Base-by-base conservation (phyloP, 2,888 invertebrate genomes). In the Synergus itoensis region DNA sequence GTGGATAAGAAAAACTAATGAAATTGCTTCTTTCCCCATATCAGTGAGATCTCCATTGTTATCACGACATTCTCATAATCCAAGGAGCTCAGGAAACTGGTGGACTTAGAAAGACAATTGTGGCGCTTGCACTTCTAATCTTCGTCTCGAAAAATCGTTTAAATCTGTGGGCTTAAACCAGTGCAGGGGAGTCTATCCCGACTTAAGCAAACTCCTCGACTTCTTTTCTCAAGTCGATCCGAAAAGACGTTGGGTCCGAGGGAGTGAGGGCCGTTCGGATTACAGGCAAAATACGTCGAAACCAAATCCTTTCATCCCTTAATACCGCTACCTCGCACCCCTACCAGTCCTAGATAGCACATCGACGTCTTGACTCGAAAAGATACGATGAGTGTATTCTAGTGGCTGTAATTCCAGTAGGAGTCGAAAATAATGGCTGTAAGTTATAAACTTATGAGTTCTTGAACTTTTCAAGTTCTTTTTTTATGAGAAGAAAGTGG, bases 261-360 rank as follows among this genome's bases (percentile, higher is more conserved):
- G 78, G 62, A 77, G 80, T 77, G 82, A 82, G 83, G 84, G 81
- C 76, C 83, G 85, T 83, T 83, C 80, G 87, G 89, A 89, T 91
- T 89, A 89, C 88, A 88, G 88, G 87, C 89, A 88, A 91, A 91
- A 90, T 90, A 89, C 89, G 87, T 86, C 86, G 85, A 85, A 85
- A 85, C 87, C 82, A 85, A 88, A 90, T 89, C 88, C 86, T 86
- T 88, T 89, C 85, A 89, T 90, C 88, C 89, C 83, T 88, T 88
- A 88, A 88, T 87, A 84, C 88, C 81, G 45, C 79, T 75, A 82
- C 76, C 41, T 76, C 79, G 81, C 79, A 80, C 80, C 65, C 79
- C 79, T 79, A 80, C 76, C 81, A 79, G 65, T 8, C 79, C 81
- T 79, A 81, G 82, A 83, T 83, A 82, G 82, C 82, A 77, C 80